Conservation (phyloP, 2,113 vertebrate genomes). For the Mesitornis unicolor region DNA sequence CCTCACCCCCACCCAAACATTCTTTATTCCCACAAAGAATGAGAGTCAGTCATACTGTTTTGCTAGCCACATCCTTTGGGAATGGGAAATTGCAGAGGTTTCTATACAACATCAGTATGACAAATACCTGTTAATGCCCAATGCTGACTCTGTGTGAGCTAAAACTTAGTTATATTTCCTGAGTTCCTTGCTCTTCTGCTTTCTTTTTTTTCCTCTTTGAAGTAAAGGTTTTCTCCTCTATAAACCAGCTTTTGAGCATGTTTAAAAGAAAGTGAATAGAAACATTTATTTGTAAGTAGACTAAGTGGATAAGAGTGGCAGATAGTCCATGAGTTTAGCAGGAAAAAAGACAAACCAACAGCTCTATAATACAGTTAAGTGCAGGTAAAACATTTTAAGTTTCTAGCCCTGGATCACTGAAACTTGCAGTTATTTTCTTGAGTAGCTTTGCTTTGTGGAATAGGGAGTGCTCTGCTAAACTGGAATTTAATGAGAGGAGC, state of each 20-base stretch:
- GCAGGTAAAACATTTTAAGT: not conserved
- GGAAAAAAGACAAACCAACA: fast-evolving
- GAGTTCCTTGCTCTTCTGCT: not conserved
- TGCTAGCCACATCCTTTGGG: not conserved
- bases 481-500: not conserved
- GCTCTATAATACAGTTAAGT: not conserved
- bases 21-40: not conserved
- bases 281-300: not conserved
- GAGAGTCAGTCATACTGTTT: not conserved
- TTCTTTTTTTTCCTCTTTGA: not conserved
- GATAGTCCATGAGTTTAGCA: not conserved
- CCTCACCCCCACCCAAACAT: not conserved
- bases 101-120: not conserved
- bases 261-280: not conserved
- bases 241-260: not conserved
- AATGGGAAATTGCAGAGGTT: not conserved
- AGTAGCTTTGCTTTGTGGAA: not conserved
- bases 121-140: not conserved
- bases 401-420: not conserved
- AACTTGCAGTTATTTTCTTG: not conserved
- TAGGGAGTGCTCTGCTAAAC: not conserved
- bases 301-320: not conserved
- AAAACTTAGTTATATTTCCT: not conserved
- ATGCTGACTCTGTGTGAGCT: not conserved
- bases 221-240: not conserved